Base-by-base conservation (phyloP, 2,888 invertebrate genomes). In the Synergus laeviventris region DNA sequence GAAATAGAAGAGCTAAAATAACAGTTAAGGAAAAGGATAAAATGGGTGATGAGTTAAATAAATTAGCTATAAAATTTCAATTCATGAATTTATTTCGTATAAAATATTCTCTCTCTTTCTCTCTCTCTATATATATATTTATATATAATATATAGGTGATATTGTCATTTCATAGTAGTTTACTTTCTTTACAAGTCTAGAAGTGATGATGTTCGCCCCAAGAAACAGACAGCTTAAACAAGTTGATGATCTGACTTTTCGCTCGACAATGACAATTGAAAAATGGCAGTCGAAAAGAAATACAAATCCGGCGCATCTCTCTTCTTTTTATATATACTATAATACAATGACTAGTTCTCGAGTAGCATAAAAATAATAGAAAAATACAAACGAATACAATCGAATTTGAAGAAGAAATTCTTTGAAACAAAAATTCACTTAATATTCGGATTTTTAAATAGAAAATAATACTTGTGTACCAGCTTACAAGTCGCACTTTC, bases 181-280 rank as follows among this genome's bases (percentile, higher is more conserved):
- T 84, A 85, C 76, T 88, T 87, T 88, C 84, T 88, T 87, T 88
- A 88, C 87, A 89, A 82, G 81, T 85, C 85, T 86, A 88, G 85
- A 86, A 85, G 84, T 83, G 85, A 83, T 84, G 86, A 81, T 85
- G 86, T 84, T 87, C 86, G 85, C 83, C 84, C 83, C 5, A 31
- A 79, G 87, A 86, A 84, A 83, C 82, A 31, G 31, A 31, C 7
- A 31, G 3, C 31, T 31, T 31, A 31, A 31, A 5, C 5, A 31
- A 31, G 31, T 16, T 36, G 45, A 74, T 76, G 59, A 24, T 74
- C 56, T 56, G 56, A 36, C n/a, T 21, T 56, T 21, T 18, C 8
- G 21, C 21, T 70, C n/a, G n/a, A 38, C 62, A 38, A 62, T 62
- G 62, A 62, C 62, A 38, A 39, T 62, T 16, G 38, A 62, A 62